Conservation (phyloP, 2,797 vertebrate species). For the Lates japonicus region DNA sequence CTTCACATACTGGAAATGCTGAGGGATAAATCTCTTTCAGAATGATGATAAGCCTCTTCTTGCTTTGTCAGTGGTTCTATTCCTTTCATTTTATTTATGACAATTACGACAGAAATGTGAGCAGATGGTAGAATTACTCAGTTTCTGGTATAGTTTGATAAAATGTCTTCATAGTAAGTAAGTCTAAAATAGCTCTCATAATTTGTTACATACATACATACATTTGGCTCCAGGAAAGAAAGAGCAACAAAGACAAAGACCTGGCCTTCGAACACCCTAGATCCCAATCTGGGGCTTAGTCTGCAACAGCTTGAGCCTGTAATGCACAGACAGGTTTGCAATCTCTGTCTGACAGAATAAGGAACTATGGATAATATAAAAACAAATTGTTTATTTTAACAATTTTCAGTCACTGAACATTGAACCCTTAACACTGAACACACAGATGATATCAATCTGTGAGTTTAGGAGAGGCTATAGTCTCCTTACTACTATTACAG, state of each 20-base stretch:
- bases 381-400: neutral
- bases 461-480: neutral
- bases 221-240: too few relatives aligned
- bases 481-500: neutral
- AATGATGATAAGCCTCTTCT: conserved; percentile 43
- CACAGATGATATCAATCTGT: neutral
- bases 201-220: neutral
- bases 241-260: too few relatives aligned
- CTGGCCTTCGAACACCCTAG: too few relatives aligned
- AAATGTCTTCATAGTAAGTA: neutral
- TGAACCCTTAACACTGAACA: neutral
- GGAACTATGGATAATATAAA: too few relatives aligned
- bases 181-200: neutral
- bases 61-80: conserved; percentile 22
- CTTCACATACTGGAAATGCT: conserved; percentile 44
- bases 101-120: conserved; percentile 16
- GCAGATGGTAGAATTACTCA: conserved; percentile 4
- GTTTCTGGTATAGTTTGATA: neutral
- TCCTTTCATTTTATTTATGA: conserved; percentile 37
- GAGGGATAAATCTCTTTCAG: conserved; percentile 46
- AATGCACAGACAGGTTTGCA: too few relatives aligned
- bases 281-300: too few relatives aligned
- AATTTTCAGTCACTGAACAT: neutral
- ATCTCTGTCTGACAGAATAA: too few relatives aligned
- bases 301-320: too few relatives aligned